Base-by-base conservation (phyloP, 2,113 vertebrate species). In the Azemiops feae region DNA sequence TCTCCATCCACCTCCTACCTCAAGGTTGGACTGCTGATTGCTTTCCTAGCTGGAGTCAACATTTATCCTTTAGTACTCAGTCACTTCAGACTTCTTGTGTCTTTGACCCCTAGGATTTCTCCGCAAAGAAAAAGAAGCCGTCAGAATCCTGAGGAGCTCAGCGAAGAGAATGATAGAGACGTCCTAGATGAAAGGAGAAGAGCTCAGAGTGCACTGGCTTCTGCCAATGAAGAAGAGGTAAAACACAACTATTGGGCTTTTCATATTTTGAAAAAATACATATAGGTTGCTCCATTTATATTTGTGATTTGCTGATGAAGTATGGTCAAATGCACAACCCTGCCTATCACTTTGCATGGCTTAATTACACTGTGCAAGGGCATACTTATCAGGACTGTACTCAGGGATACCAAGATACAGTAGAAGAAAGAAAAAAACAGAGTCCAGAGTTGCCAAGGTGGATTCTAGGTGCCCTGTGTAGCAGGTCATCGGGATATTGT, bases 101-200 rank as follows among this genome's bases (percentile, higher is more conserved):
- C 85, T 3, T 93, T 93, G 30, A 0, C n/a, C 14, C 0, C 0
- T 0, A 96, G 97, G 95, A 95, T 97, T 57, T 92, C 90, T 93
- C 69, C 0, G 5, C 92, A 95, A 0, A 97, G 96, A 92, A 87
- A 39, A 2, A 96, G 94, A 1, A 0, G 89, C 54, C 96, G 88
- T 90, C 95, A 95, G 87, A 98, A 98, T 95, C 97, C 96, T 22
- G 98, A 99, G 8, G 98, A 97, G 1, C 97, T 96, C 0, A 94
- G 95, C 88, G 97, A 97, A 10, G 98, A 99, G 60, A 98, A 98
- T 57, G 97, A 98, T 54, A 98, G 98, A 89, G 99, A 99, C 1
- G 98, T 99, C 20, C 97, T 95, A 91, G 96, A 95, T 2, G 99
- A 99, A 97, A 97, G 98, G 94, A 96, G 96, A 18, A 88, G 98